A percentile compares a stretch with the other conserved stretches of the same genome.
These are phyloP conservation scores for Callithrix jacchus DNA, from an alignment of 2,113 vertebrate species.

Conservation along the genomic window DNA sequence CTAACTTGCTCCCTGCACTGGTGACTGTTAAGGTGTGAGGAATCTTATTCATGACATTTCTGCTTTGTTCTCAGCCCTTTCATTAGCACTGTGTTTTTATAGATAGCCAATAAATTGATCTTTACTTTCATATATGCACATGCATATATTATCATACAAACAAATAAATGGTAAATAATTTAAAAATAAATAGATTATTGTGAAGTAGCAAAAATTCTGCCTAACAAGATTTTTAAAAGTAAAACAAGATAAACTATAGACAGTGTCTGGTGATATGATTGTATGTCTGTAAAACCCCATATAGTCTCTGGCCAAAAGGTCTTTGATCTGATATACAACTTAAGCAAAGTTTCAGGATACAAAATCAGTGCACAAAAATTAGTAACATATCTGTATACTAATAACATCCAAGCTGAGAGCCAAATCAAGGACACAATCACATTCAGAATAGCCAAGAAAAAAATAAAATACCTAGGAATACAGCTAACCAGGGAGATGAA, in stretches of 20 bases:
- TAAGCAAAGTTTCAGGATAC: too few relatives aligned
- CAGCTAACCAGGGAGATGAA: too few relatives aligned
- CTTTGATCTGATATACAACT: too few relatives aligned
- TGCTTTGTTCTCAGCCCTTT: background rate
- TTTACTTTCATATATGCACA: background rate
- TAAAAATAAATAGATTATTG: background rate
- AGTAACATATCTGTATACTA: too few relatives aligned
- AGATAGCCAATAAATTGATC: background rate
- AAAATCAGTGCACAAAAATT: too few relatives aligned
- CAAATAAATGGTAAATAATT: conserved; percentile 7
- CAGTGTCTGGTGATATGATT: background rate
- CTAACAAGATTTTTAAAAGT: background rate
- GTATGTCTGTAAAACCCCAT: too few relatives aligned
- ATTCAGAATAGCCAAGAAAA: too few relatives aligned
- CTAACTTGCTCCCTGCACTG: background rate
- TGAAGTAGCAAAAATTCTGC: background rate
- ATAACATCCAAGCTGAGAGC: too few relatives aligned
- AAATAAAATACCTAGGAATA: too few relatives aligned
- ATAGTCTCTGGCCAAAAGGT: too few relatives aligned
- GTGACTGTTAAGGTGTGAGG: background rate
- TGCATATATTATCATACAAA: background rate
- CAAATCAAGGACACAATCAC: too few relatives aligned
- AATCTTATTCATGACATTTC: background rate
- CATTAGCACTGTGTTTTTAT: background rate
- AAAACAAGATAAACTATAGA: background rate